These are phyloP conservation scores for Metaphire vulgaris DNA, from an alignment of 1,140 invertebrate species.

Conservation along the genomic window DNA sequence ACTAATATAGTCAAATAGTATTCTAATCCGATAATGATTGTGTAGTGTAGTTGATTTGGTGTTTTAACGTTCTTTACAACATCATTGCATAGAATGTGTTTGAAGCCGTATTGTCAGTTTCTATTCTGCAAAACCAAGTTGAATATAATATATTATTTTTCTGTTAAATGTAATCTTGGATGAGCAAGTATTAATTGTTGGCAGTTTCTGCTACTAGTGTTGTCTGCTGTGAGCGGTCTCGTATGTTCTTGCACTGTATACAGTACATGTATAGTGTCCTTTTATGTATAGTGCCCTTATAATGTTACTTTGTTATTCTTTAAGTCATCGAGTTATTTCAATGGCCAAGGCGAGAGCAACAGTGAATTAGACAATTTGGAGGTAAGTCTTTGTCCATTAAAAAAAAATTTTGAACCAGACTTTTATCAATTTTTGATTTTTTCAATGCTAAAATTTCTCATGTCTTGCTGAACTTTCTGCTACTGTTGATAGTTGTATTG, in stretches of 20 bases:
- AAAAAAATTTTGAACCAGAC: neutral
- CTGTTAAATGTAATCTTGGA: neutral
- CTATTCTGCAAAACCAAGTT: too few relatives aligned
- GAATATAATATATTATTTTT: conserved; percentile 12
- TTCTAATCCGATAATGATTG: neutral
- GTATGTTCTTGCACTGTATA: neutral
- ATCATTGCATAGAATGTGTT: neutral
- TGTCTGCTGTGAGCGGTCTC: neutral
- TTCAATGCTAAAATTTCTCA: neutral
- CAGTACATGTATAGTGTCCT: too few relatives aligned
- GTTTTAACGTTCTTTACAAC: neutral
- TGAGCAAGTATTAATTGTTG: neutral
- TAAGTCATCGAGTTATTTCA: neutral
- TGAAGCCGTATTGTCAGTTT: too few relatives aligned
- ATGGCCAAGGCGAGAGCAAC: neutral
- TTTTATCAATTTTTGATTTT: neutral
- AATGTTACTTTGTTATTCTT: neutral
- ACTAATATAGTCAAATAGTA: neutral
- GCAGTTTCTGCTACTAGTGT: neutral
- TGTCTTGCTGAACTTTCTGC: too few relatives aligned
- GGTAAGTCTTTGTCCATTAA: neutral
- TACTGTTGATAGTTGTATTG: too few relatives aligned
- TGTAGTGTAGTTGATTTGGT: neutral
- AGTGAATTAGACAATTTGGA: neutral
- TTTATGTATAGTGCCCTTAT: neutral